Evolutionary conservation across 2,888 invertebrate species (phyloP), one percentile per base, ranked within the genome.

Genomic region (Nowickia ferox): DNA sequence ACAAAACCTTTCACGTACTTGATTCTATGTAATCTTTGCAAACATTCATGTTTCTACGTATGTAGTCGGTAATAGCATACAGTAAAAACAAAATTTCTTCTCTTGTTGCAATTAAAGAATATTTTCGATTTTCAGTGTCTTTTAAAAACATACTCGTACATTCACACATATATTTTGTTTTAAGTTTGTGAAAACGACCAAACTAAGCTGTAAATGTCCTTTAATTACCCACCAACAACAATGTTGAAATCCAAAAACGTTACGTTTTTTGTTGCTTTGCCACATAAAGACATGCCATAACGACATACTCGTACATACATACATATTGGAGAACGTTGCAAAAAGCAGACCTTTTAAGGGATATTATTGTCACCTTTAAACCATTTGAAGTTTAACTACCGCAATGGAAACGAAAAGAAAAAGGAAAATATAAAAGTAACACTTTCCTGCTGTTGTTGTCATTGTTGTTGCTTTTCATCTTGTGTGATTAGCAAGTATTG

Each of bases 401-500:
- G 77, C 83, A 84, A 61, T 84, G 44, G 51, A 38, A 72, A 9
- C 6, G 30, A 30, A 6, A 30, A 30, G 3, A 6, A 80, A 53
- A 17, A 17, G 38, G 22, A 68, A 42, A 9, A 13, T 61, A 30
- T 42, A 38, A 51, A 44, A 75, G 19, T 66, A 65, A 74, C 15
- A 51, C 57, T 42, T 68, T 75, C 74, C 22, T 46, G 1, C 9
- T 53, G 13, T n/a, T n/a, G 9, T 40, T 69, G 48, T 48, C n/a
- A n/a, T 38, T 65, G 55, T 57, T 69, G 48, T 48, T 68, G 44
- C 11, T 65, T 57, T 55, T 13, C 17, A 53, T 68, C 40, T 80
- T 61, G 59, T 72, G 83, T 84, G 77, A 78, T 84, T 84, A 84
- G 83, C 72, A 71, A 75, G 77, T 84, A 84, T 84, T 84, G 72